phyloP scores from a whole-genome alignment of 2,797 vertebrate species.

The Anisognathus igniventris region DNA sequence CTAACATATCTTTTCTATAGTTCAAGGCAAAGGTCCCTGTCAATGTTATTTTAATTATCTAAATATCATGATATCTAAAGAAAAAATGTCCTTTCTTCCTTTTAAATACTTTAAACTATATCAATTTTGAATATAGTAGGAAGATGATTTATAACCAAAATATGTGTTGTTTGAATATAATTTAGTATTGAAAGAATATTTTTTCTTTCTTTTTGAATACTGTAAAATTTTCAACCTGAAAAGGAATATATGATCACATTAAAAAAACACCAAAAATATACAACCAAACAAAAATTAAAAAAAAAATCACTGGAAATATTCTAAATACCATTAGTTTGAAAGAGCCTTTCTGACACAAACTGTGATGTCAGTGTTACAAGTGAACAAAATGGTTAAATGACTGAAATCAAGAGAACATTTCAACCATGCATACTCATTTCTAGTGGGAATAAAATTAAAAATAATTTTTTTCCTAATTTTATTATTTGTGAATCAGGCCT shows the following conservation, averaged over 20 bases:
- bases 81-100: not conserved
- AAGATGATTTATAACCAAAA: not conserved
- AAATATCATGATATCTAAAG: not conserved
- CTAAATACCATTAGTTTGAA: not conserved
- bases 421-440: not conserved
- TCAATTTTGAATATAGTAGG: not conserved
- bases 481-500: not conserved
- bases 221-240: not conserved
- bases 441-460: not conserved
- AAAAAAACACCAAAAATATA: not conserved
- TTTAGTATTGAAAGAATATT: not conserved
- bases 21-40: not conserved
- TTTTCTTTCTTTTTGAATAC: not conserved
- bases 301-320: not conserved
- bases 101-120: not conserved
- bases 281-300: fast-evolving
- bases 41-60: not conserved
- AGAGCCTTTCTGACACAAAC: not conserved
- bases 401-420: not conserved
- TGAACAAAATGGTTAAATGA: not conserved
- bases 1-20: not conserved
- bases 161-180: not conserved
- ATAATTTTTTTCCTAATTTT: fast-evolving
- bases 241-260: not conserved
- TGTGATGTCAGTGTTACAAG: no score